Evolutionary conservation across 2,113 vertebrate genomes (phyloP), one percentile per base, ranked within the genome.

Genomic region (Bothrops jararaca): DNA sequence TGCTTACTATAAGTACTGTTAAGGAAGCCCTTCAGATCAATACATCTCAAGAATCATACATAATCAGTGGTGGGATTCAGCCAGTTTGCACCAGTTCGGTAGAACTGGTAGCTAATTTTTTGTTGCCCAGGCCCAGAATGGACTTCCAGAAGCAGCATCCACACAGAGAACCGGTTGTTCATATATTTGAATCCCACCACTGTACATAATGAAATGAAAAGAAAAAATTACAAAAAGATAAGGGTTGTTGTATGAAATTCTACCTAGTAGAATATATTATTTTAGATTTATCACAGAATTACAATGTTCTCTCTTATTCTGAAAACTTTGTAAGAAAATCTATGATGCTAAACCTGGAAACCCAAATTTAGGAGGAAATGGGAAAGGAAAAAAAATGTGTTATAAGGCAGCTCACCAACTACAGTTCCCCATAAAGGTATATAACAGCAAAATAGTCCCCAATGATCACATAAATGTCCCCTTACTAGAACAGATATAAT

Each of bases 11-110:
- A 95, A 13, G 90, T 94, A 85, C 87, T 93, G 52, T 10, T 10
- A 69, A 54, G 91, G 24, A 87, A 64, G 80, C 93, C 94, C 91
- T 93, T 94, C 90, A 93, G 45, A 29, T 80, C 92, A 96, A 85
- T 87, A 53, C 57, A 92, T 56, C 88, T 69, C 58, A 39, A 57
- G 90, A 95, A 69, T 91, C 74, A 24, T 8, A 2, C 85, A 92
- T 54, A 87, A 87, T 50, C 48, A 50, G 48, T 50, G 8, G 48
- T 50, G 48, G 48, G 48, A 50, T 50, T 50, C 48, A 50, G 48
- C 48, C 48, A 50, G 8, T 50, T 50, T 1, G 48, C 48, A 50
- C 8, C 48, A 50, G 8, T 50, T 50, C 8, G 9, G 48, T 8
- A 50, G 8, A 50, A 50, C 48, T 8, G 8, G 8, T 50, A 50